A percentile compares a stretch with the other conserved stretches of the same genome.
Evolutionary conservation across 2,113 vertebrate species (phyloP).

Genomic region (Toxostoma redivivum): DNA sequence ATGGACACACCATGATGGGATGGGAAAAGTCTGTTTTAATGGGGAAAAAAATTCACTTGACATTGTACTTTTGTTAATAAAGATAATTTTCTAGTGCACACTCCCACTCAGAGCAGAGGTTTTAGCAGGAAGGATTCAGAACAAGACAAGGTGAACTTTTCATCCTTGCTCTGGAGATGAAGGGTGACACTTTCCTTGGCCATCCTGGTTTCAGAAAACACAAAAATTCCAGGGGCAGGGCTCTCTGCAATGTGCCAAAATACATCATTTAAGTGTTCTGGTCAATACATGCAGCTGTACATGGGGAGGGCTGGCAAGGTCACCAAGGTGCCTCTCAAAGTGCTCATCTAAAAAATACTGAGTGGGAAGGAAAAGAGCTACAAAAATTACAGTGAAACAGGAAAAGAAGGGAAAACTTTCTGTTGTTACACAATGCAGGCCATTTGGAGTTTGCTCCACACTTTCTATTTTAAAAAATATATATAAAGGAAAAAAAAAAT

Average conservation of each 20-base stretch:
- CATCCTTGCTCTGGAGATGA: background rate
- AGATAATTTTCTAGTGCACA: background rate
- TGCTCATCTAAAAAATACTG: background rate
- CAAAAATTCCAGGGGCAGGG: background rate
- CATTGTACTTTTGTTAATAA: background rate
- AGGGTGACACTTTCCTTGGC: background rate
- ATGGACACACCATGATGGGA: fast-evolving
- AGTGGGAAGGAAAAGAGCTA: background rate
- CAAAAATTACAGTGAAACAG: background rate
- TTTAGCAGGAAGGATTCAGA: background rate
- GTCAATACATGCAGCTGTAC: fast-evolving
- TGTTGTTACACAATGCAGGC: background rate
- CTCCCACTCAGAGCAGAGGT: background rate
- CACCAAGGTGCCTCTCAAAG: background rate
- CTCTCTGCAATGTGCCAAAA: background rate
- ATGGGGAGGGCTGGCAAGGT: background rate
- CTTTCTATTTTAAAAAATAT: fast-evolving
- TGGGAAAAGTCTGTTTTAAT: background rate
- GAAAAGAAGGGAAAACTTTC: background rate
- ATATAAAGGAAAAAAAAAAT: no score
- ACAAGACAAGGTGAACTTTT: background rate
- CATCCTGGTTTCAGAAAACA: background rate
- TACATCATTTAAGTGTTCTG: background rate
- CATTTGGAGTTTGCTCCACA: background rate
- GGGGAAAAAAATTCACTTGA: background rate